Evolutionary conservation across 2,113 vertebrate species (phyloP).

Genomic region (Festucalex cinctus): DNA sequence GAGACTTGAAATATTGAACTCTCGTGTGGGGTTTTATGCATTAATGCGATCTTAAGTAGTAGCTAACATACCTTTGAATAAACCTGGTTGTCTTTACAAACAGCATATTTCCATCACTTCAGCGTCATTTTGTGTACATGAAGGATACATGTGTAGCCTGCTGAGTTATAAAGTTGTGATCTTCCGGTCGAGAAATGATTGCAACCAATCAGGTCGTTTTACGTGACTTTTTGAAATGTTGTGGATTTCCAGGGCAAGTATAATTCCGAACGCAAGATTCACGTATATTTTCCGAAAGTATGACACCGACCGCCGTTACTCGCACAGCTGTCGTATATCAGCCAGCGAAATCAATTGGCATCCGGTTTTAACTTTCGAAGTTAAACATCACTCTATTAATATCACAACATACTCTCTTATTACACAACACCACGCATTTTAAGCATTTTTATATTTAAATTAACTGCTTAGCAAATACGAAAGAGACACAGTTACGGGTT

Average conservation of each 20-base stretch:
- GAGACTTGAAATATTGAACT: not conserved
- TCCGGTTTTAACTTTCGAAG: slow-evolving; percentile 30
- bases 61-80: not conserved
- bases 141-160: not conserved
- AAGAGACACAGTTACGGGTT: not conserved
- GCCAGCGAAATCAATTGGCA: not conserved
- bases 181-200: not conserved
- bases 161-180: not conserved
- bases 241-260: not conserved
- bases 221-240: not conserved
- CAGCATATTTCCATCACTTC: slow-evolving; percentile 28
- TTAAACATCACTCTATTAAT: not conserved
- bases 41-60: not conserved
- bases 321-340: not conserved
- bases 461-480: accelerated
- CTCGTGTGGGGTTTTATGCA: not conserved
- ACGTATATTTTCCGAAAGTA: slow-evolving; percentile 10
- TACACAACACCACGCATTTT: not conserved
- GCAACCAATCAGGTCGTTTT: not conserved
- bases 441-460: no score
- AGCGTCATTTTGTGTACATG: not conserved
- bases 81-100: slow-evolving; percentile 29
- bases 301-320: not conserved
- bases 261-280: not conserved
- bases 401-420: not conserved